Evolutionary conservation across 2,797 vertebrate species (phyloP), one percentile per base, ranked within the genome.

Genomic region (Phylloscopus collybita): DNA sequence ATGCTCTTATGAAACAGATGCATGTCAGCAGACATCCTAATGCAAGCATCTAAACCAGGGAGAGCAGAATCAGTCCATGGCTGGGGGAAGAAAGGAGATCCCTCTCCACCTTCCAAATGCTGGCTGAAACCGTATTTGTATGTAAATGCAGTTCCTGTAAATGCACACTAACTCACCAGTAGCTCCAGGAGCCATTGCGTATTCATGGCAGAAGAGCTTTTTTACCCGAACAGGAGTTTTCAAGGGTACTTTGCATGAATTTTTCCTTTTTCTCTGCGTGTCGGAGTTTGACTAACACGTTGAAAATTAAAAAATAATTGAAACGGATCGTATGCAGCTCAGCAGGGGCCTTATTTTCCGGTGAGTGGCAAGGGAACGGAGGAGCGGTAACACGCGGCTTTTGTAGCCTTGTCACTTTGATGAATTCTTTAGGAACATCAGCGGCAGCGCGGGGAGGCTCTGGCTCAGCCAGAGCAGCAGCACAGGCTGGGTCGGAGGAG

Each of bases 341-440:
- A 72, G 94, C 85, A 69, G 84, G 82, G 92, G 85, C 90, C 81
- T 95, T 94, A 92, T 96, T 97, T 95, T 91, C 79, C 53, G 11
- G 85, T 62, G 88, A 91, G 76, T 22, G 88, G 79, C 86, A 44
- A 80, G 84, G 89, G 82, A 92, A 69, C 11, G 15, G 69, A 7
- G 57, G 69, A 75, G 36, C 12, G 1, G 73, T 42, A 66, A 87
- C 4, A 50, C 3, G 3, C 26, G 12, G 49, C 86, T 87, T 79
- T 90, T 93, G 72, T 75, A 54, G 89, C 87, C 86, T 54, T 95
- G 95, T 95, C 93, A 90, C 94, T 96, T 93, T 96, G 94, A 96
- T 81, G 93, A 94, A 90, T 91, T 86, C 95, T 92, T 91, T 27
- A 89, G 86, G 20, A 27, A 47, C 56, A 27, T 79, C 74, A 79